Percentiles rank a stretch among this genome's conserved stretches.
Conservation (phyloP, 2,113 vertebrate species). For the Tachysurus fulvidraco region DNA sequence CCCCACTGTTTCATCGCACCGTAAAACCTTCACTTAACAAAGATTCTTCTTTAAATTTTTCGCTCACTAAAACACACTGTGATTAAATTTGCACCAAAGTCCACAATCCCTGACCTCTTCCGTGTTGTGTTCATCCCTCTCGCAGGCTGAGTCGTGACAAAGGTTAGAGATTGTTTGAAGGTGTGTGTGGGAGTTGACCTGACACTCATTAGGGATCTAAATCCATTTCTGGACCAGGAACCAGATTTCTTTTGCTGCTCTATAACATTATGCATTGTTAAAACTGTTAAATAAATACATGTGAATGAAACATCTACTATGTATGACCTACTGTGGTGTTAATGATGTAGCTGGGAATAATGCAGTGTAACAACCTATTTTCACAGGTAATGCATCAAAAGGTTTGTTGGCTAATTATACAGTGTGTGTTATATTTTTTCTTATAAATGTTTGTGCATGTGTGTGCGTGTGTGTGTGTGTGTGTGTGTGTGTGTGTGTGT, state of each 20-base stretch:
- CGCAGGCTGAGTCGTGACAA: no score
- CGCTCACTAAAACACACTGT: no score
- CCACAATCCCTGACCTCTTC: no score
- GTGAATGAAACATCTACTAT: not conserved
- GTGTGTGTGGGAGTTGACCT: no score
- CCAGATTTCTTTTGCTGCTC: not conserved
- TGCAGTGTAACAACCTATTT: not conserved
- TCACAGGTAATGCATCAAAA: constrained; percentile 42
- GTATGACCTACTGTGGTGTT: constrained; percentile 42
- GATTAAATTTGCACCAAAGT: no score
- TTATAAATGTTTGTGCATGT: not conserved
- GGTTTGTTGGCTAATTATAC: constrained; percentile 22
- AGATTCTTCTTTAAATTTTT: no score
- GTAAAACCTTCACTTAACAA: no score
- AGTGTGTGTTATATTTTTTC: not conserved
- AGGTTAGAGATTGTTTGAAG: no score
- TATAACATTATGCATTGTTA: not conserved
- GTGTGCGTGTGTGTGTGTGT: not conserved
- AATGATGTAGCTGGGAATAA: constrained; percentile 32
- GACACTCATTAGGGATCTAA: not conserved
- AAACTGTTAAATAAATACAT: not conserved
- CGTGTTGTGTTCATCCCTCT: no score
- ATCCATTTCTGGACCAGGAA: not conserved
- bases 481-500: constrained; percentile 2
- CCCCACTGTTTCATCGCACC: no score